Conservation (phyloP, 2,113 vertebrate species). For the Pollachius pollachius region DNA sequence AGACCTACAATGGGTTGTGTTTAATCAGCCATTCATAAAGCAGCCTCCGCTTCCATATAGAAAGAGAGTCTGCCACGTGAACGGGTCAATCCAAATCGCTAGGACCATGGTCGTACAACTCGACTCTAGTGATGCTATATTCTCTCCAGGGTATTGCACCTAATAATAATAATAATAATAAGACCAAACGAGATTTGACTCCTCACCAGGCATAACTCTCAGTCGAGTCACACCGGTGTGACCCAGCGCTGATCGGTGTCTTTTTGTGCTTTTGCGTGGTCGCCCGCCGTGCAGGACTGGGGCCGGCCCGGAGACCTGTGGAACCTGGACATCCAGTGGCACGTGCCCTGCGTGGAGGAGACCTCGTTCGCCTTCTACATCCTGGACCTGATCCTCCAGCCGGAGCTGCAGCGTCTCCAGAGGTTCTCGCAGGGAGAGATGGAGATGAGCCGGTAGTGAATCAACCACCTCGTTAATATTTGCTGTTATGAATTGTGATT, state of each 20-base stretch:
- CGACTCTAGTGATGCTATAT: too few species aligned
- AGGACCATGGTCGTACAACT: too few species aligned
- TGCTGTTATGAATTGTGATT: neutral
- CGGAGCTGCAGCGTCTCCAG: constrained; percentile 86
- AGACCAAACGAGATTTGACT: too few species aligned
- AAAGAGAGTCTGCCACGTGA: neutral
- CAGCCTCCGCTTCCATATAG: neutral
- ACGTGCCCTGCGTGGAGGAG: constrained; percentile 88
- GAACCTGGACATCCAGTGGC: constrained; percentile 94
- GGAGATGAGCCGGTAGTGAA: constrained; percentile 86
- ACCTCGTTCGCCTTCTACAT: constrained; percentile 84
- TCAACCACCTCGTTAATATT: neutral
- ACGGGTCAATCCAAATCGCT: too few species aligned
- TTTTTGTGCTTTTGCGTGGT: constrained; percentile 7
- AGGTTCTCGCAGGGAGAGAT: constrained; percentile 81
- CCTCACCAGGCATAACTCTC: too few species aligned
- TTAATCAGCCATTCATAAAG: neutral
- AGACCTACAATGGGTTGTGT: neutral
- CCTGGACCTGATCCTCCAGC: constrained; percentile 90
- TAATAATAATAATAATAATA: too few species aligned
- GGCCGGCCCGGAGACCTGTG: constrained; percentile 94
- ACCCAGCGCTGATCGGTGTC: neutral
- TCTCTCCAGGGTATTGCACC: too few species aligned
- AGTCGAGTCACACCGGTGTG: neutral
- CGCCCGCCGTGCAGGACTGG: constrained; percentile 82